phyloP scores from a whole-genome alignment of 1,140 invertebrate genomes.

The Venturia canescens region DNA sequence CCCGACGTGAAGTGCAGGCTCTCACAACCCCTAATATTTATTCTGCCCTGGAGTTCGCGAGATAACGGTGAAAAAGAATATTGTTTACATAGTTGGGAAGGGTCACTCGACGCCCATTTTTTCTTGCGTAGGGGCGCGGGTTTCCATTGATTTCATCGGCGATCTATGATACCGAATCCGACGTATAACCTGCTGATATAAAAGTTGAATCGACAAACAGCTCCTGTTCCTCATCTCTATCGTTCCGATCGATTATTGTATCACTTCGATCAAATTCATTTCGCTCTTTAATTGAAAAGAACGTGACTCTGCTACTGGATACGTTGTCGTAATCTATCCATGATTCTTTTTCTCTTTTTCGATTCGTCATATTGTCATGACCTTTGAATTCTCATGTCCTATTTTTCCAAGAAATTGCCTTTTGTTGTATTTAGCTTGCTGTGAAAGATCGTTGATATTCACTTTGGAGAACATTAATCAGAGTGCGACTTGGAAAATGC shows the following conservation, averaged over 20 bases:
- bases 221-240: not conserved
- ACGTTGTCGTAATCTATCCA: not conserved
- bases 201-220: not conserved
- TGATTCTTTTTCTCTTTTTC: not conserved
- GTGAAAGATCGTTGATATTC: not conserved
- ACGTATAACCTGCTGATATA: not conserved
- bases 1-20: not conserved
- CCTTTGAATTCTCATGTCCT: not conserved
- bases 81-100: not conserved
- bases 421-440: too few relatives aligned
- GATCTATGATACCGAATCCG: not conserved
- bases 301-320: not conserved
- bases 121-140: not conserved
- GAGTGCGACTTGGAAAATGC: too few relatives aligned
- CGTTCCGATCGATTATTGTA: conserved; percentile 7
- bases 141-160: not conserved
- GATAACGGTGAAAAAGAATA: not conserved
- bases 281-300: not conserved
- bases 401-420: not conserved
- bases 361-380: not conserved
- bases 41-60: too few relatives aligned
- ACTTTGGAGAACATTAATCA: not conserved
- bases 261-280: not conserved
- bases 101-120: not conserved
- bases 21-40: not conserved